A percentile compares a stretch with the other conserved stretches of the same genome.
phyloP scores from a whole-genome alignment of 2,888 invertebrate species.

The Idaea biselata region DNA sequence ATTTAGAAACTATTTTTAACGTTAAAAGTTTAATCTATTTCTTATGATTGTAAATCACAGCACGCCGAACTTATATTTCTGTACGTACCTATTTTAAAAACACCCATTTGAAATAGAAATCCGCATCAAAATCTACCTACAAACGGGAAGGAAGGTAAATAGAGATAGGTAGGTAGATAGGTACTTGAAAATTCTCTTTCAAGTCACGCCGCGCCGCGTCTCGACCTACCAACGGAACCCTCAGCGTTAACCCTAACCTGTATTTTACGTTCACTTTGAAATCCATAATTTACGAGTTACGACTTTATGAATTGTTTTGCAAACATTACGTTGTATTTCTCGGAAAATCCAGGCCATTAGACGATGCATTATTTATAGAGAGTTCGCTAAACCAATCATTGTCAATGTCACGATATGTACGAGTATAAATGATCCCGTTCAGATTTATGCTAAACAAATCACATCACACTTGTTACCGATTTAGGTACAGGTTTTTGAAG shows the following conservation, averaged over 20 bases:
- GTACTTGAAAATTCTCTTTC: background rate
- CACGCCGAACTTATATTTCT: background rate
- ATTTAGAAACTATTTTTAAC: no score
- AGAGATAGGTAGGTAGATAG: background rate
- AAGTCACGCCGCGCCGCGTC: background rate
- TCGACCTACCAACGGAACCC: background rate
- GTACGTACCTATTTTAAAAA: background rate
- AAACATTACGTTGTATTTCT: background rate
- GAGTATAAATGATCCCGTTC: slow-evolving; percentile 21
- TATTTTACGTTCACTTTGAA: background rate
- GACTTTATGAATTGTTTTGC: slow-evolving; percentile 1
- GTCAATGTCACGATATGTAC: slow-evolving; percentile 58
- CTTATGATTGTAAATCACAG: no score
- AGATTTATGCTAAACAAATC: slow-evolving; percentile 4
- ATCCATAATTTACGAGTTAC: background rate
- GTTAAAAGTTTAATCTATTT: no score
- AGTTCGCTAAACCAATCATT: slow-evolving; percentile 57
- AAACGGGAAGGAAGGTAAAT: background rate
- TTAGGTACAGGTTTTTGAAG: background rate
- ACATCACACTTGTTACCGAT: slow-evolving; percentile 5
- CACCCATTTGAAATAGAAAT: background rate
- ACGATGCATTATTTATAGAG: slow-evolving; percentile 54
- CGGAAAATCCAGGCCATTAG: background rate
- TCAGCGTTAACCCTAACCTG: background rate
- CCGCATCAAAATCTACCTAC: background rate